Conservation (phyloP, 2,888 invertebrate genomes). For the Sinodicranocentrus sp. region DNA sequence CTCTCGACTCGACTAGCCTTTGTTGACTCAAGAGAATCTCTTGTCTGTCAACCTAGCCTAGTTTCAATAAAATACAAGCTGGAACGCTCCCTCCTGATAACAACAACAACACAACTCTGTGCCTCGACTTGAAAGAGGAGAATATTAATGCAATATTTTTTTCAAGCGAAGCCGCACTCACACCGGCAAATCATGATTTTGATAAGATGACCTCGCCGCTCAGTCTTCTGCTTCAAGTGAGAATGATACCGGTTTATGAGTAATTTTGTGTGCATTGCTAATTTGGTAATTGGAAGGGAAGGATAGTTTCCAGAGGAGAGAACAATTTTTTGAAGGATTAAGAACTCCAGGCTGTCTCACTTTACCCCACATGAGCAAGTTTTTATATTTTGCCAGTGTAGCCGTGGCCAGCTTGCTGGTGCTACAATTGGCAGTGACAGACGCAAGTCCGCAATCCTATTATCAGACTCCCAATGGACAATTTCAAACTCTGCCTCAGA, state of each 20-base stretch:
- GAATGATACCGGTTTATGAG: no score
- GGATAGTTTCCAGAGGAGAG: neutral
- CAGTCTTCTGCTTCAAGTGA: no score
- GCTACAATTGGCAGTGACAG: no score
- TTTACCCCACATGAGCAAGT: neutral
- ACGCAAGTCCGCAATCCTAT: no score
- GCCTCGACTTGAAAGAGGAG: neutral
- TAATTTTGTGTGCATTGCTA: no score
- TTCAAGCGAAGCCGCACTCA: no score
- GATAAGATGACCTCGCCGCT: no score
- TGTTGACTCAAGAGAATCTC: constrained; percentile 31
- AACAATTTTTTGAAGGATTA: neutral
- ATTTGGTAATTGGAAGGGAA: constrained; percentile 13
- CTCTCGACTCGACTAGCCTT: constrained; percentile 41
- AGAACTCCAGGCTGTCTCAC: neutral
- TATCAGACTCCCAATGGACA: constrained; percentile 46
- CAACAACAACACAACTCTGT: constrained; percentile 5
- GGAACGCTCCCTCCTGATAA: constrained; percentile 29
- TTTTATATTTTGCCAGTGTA: neutral
- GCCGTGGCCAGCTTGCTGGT: neutral
- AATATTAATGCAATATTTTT: neutral
- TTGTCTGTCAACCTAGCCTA: constrained; percentile 51
- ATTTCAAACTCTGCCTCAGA: constrained; percentile 28
- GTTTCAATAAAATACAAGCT: constrained; percentile 22
- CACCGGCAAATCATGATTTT: no score